Evolutionary conservation across 2,888 invertebrate species (phyloP).

Genomic region (Aphodius sticticus): DNA sequence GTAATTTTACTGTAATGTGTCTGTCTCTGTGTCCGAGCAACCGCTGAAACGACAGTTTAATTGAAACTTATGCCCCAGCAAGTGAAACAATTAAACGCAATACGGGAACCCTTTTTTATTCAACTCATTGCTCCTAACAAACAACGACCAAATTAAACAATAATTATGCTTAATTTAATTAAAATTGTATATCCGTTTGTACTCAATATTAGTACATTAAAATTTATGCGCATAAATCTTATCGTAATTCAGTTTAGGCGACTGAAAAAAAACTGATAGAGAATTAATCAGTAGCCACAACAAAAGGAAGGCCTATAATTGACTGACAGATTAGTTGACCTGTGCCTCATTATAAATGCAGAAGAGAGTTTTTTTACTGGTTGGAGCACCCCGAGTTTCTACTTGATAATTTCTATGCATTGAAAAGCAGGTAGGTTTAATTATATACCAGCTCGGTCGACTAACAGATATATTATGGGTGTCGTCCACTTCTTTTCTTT

Average conservation of each 20-base stretch:
- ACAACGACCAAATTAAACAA: no score
- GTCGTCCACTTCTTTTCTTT: neutral
- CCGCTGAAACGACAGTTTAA: no score
- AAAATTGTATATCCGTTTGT: no score
- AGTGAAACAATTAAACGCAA: no score
- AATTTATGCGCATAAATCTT: no score
- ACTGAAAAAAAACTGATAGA: neutral
- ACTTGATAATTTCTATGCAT: neutral
- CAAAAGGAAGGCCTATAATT: neutral
- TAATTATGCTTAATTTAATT: no score
- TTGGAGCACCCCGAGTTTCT: neutral
- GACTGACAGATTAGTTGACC: slow-evolving; percentile 4
- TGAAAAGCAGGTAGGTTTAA: neutral
- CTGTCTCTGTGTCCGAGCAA: no score
- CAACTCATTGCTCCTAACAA: no score
- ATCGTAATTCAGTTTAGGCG: neutral
- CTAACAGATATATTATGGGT: slow-evolving; percentile 4
- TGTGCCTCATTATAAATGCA: neutral
- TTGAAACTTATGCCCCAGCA: no score
- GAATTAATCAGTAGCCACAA: neutral
- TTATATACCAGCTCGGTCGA: neutral
- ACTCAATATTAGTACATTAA: no score
- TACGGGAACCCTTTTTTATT: no score
- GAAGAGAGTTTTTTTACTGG: neutral
- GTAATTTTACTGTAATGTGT: neutral